phyloP scores from a whole-genome alignment of 2,113 vertebrate species.

The Ictalurus punctatus region DNA sequence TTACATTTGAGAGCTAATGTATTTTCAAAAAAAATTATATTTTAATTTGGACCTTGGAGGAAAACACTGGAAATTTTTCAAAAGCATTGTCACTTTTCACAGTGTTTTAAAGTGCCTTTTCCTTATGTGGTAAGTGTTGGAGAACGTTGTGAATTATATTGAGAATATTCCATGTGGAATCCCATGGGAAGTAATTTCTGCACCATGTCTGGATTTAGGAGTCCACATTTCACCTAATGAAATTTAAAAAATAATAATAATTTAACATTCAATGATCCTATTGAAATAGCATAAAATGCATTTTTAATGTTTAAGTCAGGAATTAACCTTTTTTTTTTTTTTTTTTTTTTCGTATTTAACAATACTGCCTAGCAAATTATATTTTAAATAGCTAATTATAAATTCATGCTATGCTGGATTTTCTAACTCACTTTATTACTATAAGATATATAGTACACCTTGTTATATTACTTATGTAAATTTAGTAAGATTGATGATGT shows the following conservation, averaged over 20 bases:
- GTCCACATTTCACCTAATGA: not conserved
- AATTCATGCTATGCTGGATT: not conserved
- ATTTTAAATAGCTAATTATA: not conserved
- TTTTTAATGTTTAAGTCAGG: not conserved
- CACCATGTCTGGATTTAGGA: not conserved
- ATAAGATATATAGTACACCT: not conserved
- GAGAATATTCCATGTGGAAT: not conserved
- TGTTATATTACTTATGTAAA: not conserved
- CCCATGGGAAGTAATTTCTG: not conserved
- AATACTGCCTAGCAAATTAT: not conserved
- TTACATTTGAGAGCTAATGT: not conserved
- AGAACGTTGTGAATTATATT: not conserved
- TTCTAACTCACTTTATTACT: not conserved
- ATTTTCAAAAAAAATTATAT: not conserved
- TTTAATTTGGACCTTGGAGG: slow-evolving; percentile 13
- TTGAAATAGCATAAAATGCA: not conserved
- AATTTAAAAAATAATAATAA: not conserved
- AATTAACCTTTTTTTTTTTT: not conserved
- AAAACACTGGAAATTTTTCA: slow-evolving; percentile 28
- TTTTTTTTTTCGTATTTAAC: not conserved
- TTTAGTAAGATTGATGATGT: not conserved
- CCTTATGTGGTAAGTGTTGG: not conserved
- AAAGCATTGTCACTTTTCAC: slow-evolving; percentile 14
- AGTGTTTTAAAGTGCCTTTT: slow-evolving; percentile 9
- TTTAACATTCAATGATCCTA: not conserved